Percentiles rank a stretch among this genome's conserved stretches.
phyloP scores from a whole-genome alignment of 2,797 vertebrate species.

The Gobionotothen gibberifrons region DNA sequence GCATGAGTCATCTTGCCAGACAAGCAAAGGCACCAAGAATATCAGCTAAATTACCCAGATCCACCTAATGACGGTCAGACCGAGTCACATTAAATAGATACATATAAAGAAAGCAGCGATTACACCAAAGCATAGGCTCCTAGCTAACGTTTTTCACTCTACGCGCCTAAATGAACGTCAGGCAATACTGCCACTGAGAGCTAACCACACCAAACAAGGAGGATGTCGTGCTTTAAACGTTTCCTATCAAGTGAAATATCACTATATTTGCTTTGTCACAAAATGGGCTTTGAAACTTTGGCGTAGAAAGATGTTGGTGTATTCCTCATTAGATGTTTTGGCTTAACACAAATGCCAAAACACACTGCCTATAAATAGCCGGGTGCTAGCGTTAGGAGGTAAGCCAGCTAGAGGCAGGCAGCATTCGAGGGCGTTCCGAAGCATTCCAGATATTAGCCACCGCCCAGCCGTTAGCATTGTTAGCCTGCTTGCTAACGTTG shows the following conservation, averaged over 20 bases:
- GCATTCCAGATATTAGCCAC: constrained; percentile 73
- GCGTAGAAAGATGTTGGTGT: background rate
- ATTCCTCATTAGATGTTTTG: background rate
- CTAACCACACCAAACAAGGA: constrained; percentile 30
- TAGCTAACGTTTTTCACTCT: constrained; percentile 42
- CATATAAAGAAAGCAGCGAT: background rate
- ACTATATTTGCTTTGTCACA: rapidly evolving
- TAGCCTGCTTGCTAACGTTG: constrained; percentile 72
- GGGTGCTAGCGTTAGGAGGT: constrained; percentile 50
- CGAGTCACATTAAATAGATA: rapidly evolving
- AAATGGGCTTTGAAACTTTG: too few relatives aligned
- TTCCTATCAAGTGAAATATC: background rate
- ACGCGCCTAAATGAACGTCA: constrained; percentile 76
- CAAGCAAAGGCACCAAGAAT: constrained; percentile 26
- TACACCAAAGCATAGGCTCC: constrained; percentile 9
- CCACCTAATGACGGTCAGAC: rapidly evolving
- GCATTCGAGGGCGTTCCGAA: constrained; percentile 65
- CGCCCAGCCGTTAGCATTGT: constrained; percentile 65
- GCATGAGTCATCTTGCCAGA: constrained; percentile 73
- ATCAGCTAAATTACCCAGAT: rapidly evolving
- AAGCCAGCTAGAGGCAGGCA: constrained; percentile 43
- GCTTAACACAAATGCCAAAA: constrained; percentile 35
- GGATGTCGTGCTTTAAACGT: background rate
- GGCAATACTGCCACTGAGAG: constrained; percentile 23
- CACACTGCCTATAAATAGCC: constrained; percentile 69